Evolutionary conservation across 92 coral and sea anemone genomes (phyloP).

Genomic region (Heliopora coerulea): DNA sequence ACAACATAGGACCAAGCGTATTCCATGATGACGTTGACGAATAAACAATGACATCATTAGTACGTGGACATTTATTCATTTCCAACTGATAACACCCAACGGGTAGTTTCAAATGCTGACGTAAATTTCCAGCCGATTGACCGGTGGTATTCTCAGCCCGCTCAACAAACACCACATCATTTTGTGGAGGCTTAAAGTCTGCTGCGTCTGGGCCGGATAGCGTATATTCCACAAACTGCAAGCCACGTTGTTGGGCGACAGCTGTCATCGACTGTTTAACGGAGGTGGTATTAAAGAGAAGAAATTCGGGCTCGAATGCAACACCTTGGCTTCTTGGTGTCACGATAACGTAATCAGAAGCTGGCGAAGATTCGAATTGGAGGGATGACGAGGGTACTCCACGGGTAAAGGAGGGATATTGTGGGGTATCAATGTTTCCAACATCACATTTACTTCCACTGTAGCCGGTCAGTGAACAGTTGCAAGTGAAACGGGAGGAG

Average conservation of each 20-base stretch:
- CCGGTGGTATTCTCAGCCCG: neutral
- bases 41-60: conserved; percentile 29
- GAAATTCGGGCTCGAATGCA: conserved; percentile 40
- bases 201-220: conserved; percentile 57
- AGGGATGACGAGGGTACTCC: conserved; percentile 29
- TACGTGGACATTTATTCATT: conserved; percentile 41
- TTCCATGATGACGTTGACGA: conserved; percentile 61
- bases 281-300: conserved; percentile 32
- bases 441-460: conserved; percentile 56
- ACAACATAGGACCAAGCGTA: conserved; percentile 10
- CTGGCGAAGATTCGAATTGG: conserved; percentile 54
- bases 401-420: conserved; percentile 48
- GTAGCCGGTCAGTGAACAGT: conserved; percentile 61
- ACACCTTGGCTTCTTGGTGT: conserved; percentile 37
- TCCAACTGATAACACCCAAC: conserved; percentile 54
- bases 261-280: conserved; percentile 34
- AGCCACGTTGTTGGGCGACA: conserved; percentile 54
- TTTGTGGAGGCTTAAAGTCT: conserved; percentile 39
- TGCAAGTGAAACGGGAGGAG: conserved; percentile 49
- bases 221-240: conserved; percentile 50
- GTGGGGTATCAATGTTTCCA: conserved; percentile 53
- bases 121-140: neutral
- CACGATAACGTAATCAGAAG: conserved; percentile 47
- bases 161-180: conserved; percentile 50
- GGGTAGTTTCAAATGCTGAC: conserved; percentile 33